These are phyloP conservation scores for Chalcosyrphus nemorum DNA, from an alignment of 2,888 invertebrate species.

Conservation along the genomic window DNA sequence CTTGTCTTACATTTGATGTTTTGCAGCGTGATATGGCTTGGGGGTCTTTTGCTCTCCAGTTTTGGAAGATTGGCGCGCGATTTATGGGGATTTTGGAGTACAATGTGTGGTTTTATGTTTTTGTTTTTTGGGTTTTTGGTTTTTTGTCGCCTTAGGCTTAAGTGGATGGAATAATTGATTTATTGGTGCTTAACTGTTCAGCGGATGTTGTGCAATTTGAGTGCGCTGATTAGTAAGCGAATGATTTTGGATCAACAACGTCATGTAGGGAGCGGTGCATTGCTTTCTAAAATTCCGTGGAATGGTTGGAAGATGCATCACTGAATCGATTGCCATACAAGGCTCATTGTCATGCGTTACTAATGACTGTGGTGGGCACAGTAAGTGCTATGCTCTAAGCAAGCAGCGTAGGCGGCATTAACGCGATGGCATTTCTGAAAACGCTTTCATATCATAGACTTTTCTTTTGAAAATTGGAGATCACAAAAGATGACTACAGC, in stretches of 20 bases:
- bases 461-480: too few relatives aligned
- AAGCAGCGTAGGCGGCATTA: too few relatives aligned
- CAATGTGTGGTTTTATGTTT: conserved; percentile 7
- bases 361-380: too few relatives aligned
- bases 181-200: conserved; percentile 20
- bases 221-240: background rate
- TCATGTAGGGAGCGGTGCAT: conserved; percentile 35
- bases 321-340: background rate
- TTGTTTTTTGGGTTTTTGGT: too few relatives aligned
- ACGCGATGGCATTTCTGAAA: too few relatives aligned
- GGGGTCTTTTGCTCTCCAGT: conserved; percentile 35
- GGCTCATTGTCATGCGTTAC: background rate
- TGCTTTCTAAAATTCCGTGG: background rate
- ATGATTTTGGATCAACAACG: background rate
- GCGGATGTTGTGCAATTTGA: conserved; percentile 38
- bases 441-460: too few relatives aligned
- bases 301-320: background rate
- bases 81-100: conserved; percentile 40
- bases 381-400: too few relatives aligned
- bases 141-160: conserved; percentile 34
- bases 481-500: too few relatives aligned
- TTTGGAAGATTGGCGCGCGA: conserved; percentile 23
- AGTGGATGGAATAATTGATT: conserved; percentile 49
- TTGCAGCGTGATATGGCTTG: conserved; percentile 19
- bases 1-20: conserved; percentile 11